Conservation (phyloP, 2,888 invertebrate genomes). For the Epinotia bilunana region DNA sequence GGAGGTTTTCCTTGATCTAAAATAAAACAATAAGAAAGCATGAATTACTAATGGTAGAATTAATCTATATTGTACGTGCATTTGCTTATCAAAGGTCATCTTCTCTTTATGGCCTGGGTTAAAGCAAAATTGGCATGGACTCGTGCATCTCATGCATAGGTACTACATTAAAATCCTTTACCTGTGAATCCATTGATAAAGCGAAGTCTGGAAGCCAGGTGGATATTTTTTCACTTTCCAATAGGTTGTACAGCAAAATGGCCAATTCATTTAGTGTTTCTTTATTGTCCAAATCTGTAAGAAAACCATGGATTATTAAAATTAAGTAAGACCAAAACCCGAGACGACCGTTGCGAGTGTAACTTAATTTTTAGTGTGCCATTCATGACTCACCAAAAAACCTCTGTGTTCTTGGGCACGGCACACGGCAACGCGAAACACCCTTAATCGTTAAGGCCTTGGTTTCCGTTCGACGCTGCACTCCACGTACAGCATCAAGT, state of each 20-base stretch:
- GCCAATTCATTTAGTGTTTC: constrained; percentile 62
- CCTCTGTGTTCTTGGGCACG: too few relatives aligned
- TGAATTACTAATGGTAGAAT: background rate
- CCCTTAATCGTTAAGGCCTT: too few relatives aligned
- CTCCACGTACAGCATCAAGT: too few relatives aligned
- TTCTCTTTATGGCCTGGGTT: too few relatives aligned
- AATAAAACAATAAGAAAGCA: constrained; percentile 43
- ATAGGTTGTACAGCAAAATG: constrained; percentile 59
- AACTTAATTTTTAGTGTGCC: background rate
- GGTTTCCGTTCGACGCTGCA: too few relatives aligned
- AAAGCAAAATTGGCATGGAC: background rate
- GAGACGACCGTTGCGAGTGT: too few relatives aligned
- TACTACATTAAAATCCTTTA: constrained; percentile 47
- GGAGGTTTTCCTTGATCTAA: constrained; percentile 71
- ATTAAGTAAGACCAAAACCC: background rate
- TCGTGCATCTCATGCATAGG: background rate
- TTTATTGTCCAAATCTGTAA: constrained; percentile 57
- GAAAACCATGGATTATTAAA: constrained; percentile 17
- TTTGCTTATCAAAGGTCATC: too few relatives aligned
- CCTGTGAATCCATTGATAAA: constrained; percentile 63
- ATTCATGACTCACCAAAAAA: too few relatives aligned
- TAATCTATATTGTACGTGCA: too few relatives aligned
- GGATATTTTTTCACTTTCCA: constrained; percentile 64
- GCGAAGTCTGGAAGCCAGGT: constrained; percentile 67
- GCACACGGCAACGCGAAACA: too few relatives aligned